Conservation (phyloP, 2,113 vertebrate species). For the Sigmodon hispidus region DNA sequence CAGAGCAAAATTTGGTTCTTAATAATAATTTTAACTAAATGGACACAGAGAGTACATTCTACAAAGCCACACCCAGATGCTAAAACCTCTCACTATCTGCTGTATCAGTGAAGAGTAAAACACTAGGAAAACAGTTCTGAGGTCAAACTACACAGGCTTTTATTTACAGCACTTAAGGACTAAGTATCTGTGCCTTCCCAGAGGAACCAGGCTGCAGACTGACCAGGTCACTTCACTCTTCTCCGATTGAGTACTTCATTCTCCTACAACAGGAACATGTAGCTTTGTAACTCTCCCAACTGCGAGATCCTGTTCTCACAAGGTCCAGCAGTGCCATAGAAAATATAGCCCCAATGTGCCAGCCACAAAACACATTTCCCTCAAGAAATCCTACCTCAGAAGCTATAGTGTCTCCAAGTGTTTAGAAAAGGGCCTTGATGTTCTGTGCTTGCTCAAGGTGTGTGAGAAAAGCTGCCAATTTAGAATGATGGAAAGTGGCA, state of each 20-base stretch:
- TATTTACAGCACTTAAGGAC: background rate
- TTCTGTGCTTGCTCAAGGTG: background rate
- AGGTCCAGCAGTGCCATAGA: background rate
- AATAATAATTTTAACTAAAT: constrained; percentile 32
- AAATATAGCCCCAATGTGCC: background rate
- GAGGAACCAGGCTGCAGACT: background rate
- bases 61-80: constrained; percentile 7
- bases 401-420: constrained; percentile 10
- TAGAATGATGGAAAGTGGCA: constrained; percentile 22
- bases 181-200: background rate
- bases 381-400: constrained; percentile 31
- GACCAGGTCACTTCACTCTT: background rate
- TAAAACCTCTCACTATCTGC: background rate
- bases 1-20: constrained; percentile 37
- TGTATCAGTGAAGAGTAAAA: constrained; percentile 61
- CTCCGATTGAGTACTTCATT: constrained; percentile 13
- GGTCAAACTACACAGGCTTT: constrained; percentile 10
- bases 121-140: constrained; percentile 29
- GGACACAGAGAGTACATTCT: background rate
- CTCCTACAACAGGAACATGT: background rate
- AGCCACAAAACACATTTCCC: background rate
- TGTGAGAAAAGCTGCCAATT: background rate
- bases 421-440: background rate
- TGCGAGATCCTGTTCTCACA: background rate
- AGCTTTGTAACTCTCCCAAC: constrained; percentile 39